Percentiles rank a stretch among this genome's conserved stretches.
Evolutionary conservation across 2,888 invertebrate species (phyloP).

Genomic region (Luffia ferchaultella): DNA sequence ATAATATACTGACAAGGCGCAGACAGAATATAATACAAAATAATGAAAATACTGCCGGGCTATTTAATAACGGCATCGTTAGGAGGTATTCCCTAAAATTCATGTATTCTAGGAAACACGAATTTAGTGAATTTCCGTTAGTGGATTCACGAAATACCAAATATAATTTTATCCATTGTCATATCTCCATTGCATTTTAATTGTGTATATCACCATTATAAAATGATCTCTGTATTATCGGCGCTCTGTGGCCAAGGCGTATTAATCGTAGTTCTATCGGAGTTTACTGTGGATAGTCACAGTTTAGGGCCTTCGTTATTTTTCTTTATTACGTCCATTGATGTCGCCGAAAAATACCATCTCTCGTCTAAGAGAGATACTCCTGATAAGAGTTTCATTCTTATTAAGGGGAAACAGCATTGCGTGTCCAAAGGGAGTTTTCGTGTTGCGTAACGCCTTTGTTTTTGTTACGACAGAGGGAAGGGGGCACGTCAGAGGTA

Average conservation of each 20-base stretch:
- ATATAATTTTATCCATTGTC: too few species aligned
- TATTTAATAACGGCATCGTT: too few species aligned
- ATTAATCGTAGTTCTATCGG: constrained; percentile 6
- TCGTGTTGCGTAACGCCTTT: not conserved
- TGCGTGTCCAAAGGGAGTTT: not conserved
- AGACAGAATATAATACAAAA: too few species aligned
- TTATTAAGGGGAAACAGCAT: not conserved
- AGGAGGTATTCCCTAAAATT: too few species aligned
- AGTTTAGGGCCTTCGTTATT: constrained; percentile 8
- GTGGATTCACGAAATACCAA: too few species aligned
- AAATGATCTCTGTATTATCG: not conserved
- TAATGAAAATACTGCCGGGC: too few species aligned
- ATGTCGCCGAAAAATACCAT: constrained; percentile 5
- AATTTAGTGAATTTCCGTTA: too few species aligned
- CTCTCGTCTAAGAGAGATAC: constrained; percentile 5
- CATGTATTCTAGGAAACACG: too few species aligned
- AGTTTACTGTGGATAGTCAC: constrained; percentile 6
- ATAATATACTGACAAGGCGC: too few species aligned
- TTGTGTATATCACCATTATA: too few species aligned
- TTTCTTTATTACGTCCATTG: constrained; percentile 8
- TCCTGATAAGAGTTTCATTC: constrained; percentile 3
- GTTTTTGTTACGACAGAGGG: not conserved
- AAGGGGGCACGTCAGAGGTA: not conserved
- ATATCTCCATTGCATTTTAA: too few species aligned
- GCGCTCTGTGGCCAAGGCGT: constrained; percentile 1